Conservation (phyloP, 1,140 invertebrate species). For the Danaus melanippus region DNA sequence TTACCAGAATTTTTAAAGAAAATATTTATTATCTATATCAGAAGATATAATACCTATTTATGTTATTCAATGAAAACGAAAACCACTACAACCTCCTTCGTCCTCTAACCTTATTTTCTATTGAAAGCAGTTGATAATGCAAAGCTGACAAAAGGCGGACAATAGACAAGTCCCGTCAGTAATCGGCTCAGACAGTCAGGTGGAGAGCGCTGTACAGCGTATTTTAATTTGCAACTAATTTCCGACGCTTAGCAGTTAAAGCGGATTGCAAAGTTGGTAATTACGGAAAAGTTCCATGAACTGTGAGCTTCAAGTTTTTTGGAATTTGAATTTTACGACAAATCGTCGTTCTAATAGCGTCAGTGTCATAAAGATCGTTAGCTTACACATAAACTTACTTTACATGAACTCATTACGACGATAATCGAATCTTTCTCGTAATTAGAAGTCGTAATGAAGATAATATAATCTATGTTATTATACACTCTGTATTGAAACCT, state of each 20-base stretch:
- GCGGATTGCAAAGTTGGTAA: slow-evolving; percentile 58
- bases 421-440: background rate
- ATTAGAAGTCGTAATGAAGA: background rate
- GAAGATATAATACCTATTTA: no score
- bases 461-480: no score
- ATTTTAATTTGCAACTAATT: slow-evolving; percentile 58
- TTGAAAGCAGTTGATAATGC: no score
- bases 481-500: no score
- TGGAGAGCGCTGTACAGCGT: slow-evolving; percentile 23
- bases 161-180: slow-evolving; percentile 17
- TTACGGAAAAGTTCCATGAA: slow-evolving; percentile 36
- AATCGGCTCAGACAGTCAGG: slow-evolving; percentile 40
- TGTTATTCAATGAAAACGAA: no score
- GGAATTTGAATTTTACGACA: slow-evolving; percentile 10
- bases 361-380: background rate
- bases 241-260: slow-evolving; percentile 43
- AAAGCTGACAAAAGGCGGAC: no score
- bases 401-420: background rate
- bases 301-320: slow-evolving; percentile 13
- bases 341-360: background rate
- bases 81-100: no score
- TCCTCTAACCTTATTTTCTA: no score
- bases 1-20: no score
- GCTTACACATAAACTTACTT: background rate
- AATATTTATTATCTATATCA: no score